Evolutionary conservation across 1,140 invertebrate genomes (phyloP).

Genomic region (Lethrus apterus): DNA sequence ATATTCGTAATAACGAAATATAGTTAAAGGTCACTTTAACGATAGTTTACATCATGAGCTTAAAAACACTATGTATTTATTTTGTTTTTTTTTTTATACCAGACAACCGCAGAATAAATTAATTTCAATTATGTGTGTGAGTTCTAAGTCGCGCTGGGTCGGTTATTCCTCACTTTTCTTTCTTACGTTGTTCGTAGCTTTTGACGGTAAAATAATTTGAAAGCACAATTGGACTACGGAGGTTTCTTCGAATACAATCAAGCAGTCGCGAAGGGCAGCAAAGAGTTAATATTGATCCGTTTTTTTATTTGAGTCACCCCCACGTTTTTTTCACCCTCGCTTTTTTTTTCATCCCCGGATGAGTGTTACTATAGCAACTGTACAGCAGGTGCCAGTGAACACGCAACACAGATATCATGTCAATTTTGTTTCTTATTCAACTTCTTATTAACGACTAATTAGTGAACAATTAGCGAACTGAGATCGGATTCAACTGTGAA

Average conservation of each 20-base stretch:
- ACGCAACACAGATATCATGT: slow-evolving; percentile 31
- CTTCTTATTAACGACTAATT: too few relatives aligned
- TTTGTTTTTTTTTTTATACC: background rate
- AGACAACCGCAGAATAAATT: background rate
- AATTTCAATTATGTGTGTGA: too few relatives aligned
- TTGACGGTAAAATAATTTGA: slow-evolving; percentile 7
- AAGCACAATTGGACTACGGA: slow-evolving; percentile 10
- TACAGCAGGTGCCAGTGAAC: slow-evolving; percentile 41
- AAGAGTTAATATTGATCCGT: slow-evolving; percentile 44
- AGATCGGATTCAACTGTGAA: too few relatives aligned
- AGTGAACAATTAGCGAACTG: too few relatives aligned
- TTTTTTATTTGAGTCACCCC: slow-evolving; percentile 45
- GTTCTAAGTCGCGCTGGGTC: background rate
- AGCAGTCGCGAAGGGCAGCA: slow-evolving; percentile 26
- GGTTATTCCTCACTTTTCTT: background rate
- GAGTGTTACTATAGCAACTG: slow-evolving; percentile 42
- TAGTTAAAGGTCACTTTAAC: too few relatives aligned
- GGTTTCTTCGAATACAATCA: slow-evolving; percentile 13
- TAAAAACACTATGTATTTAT: slow-evolving; percentile 1
- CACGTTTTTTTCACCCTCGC: slow-evolving; percentile 41
- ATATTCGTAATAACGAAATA: too few relatives aligned
- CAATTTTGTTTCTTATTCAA: too few relatives aligned
- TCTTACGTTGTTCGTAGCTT: background rate
- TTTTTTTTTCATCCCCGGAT: slow-evolving; percentile 41
- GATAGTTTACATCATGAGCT: too few relatives aligned